Conservation (phyloP, 2,888 invertebrate species). For the Elegia similella region DNA sequence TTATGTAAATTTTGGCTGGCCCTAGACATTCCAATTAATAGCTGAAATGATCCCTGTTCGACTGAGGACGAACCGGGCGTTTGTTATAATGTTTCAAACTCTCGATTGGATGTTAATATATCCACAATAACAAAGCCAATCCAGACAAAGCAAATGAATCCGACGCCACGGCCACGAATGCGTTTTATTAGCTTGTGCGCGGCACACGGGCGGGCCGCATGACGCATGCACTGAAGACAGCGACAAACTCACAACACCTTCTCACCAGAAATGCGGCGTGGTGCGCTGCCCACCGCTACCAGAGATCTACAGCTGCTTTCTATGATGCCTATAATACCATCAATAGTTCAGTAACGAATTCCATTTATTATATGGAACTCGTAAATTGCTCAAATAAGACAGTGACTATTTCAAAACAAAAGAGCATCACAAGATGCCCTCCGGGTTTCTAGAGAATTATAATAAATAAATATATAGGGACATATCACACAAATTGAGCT, state of each 20-base stretch:
- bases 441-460: too few species aligned
- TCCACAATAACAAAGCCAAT: not conserved
- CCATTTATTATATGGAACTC: too few species aligned
- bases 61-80: too few species aligned
- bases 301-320: conserved; percentile 62
- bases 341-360: not conserved
- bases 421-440: too few species aligned
- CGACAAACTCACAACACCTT: not conserved
- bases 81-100: too few species aligned
- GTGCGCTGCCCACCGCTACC: conserved; percentile 36
- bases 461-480: too few species aligned
- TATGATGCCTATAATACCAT: conserved; percentile 55
- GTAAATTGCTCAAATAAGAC: too few species aligned
- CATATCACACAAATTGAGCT: too few species aligned
- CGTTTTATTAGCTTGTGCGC: not conserved
- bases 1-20: not conserved
- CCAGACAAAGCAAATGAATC: not conserved
- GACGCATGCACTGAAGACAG: not conserved
- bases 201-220: not conserved
- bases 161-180: not conserved
- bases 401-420: too few species aligned
- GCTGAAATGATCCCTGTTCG: not conserved
- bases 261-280: conserved; percentile 41
- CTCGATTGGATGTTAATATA: too few species aligned
- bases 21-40: not conserved